Conservation (phyloP, 2,797 vertebrate genomes). For the Linurgus olivaceus region DNA sequence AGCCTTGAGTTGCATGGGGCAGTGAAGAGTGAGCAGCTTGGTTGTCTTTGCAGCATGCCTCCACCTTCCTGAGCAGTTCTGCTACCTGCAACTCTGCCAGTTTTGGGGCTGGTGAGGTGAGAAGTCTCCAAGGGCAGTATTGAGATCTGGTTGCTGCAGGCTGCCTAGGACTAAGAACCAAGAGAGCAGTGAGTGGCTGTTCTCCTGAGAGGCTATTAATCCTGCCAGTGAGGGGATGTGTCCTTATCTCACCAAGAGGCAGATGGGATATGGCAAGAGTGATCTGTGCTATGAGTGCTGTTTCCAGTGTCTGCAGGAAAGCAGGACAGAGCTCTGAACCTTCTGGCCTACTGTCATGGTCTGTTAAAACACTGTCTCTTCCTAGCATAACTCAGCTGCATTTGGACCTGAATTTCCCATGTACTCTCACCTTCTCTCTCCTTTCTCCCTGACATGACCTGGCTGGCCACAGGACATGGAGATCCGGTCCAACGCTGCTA, state of each 20-base stretch:
- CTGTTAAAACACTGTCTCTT: not conserved
- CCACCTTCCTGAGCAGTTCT: not conserved
- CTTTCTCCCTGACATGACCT: not conserved
- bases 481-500: slow-evolving; percentile 86
- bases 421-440: not conserved
- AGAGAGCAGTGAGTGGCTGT: not conserved
- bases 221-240: not conserved
- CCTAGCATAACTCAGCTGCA: not conserved
- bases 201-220: not conserved
- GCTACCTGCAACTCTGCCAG: not conserved
- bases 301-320: not conserved
- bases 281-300: not conserved
- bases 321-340: not conserved
- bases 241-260: not conserved
- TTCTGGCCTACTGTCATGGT: not conserved
- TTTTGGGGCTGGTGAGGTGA: not conserved
- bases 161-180: not conserved
- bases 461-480: slow-evolving; percentile 81
- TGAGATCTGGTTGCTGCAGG: not conserved
- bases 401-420: not conserved
- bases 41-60: not conserved
- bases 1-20: not conserved
- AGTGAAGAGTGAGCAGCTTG: not conserved
- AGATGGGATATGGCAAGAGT: not conserved
- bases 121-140: not conserved